Conservation (phyloP, 2,797 vertebrate genomes). For the Neosilurus hyrtlii region DNA sequence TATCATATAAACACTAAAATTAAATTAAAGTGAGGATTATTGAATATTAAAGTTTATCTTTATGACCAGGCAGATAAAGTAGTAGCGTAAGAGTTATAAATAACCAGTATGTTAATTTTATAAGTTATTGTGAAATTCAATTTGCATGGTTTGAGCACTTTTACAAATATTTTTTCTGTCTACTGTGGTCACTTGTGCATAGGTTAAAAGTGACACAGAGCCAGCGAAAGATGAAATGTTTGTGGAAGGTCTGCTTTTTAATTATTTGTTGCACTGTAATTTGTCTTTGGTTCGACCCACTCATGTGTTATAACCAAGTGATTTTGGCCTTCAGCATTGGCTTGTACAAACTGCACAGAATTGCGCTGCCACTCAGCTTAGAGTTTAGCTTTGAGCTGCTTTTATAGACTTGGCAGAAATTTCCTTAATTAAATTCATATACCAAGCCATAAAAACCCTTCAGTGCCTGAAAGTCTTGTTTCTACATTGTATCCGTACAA, state of each 20-base stretch:
- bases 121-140: conserved; percentile 18
- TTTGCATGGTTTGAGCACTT: conserved; percentile 37
- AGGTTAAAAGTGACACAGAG: conserved; percentile 23
- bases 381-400: conserved; percentile 7
- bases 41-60: conserved; percentile 18
- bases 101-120: background rate
- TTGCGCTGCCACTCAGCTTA: conserved; percentile 12
- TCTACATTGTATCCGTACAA: conserved; percentile 11
- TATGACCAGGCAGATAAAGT: background rate
- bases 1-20: conserved; percentile 9
- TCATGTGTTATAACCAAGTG: conserved; percentile 20
- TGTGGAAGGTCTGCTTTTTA: conserved; percentile 27
- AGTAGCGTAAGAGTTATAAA: background rate
- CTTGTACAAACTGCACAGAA: conserved; percentile 9
- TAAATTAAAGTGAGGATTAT: conserved; percentile 2
- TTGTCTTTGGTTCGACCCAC: conserved; percentile 23
- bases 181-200: conserved; percentile 13
- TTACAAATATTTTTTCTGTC: conserved; percentile 26
- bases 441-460: background rate
- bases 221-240: conserved; percentile 27
- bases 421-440: conserved; percentile 18
- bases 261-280: conserved; percentile 26
- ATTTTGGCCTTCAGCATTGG: conserved; percentile 23
- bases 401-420: conserved; percentile 12
- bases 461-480: conserved; percentile 5